Percentiles rank a stretch among this genome's conserved stretches.
phyloP scores from a whole-genome alignment of 1,140 invertebrate genomes.

The Planococcus citri region DNA sequence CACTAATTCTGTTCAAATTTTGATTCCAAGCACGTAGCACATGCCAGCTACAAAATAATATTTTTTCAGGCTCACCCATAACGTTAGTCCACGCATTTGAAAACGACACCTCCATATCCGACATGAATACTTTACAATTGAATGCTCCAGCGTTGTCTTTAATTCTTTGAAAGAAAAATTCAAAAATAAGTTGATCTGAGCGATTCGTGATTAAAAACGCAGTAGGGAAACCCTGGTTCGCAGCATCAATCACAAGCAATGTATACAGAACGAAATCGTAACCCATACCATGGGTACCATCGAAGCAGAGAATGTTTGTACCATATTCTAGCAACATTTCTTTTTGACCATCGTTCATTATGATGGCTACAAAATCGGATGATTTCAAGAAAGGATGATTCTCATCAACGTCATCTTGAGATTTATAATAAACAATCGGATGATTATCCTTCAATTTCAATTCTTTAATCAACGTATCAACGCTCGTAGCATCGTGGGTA shows the following conservation, averaged over 20 bases:
- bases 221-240: not conserved
- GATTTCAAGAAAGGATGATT: too few species aligned
- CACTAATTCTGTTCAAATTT: not conserved
- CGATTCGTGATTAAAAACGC: slow-evolving; percentile 17
- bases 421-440: too few species aligned
- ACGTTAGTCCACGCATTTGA: not conserved
- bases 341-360: slow-evolving; percentile 17
- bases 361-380: slow-evolving; percentile 17
- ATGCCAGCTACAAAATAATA: not conserved
- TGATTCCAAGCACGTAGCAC: not conserved
- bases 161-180: slow-evolving; percentile 9
- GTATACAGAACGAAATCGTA: slow-evolving; percentile 7
- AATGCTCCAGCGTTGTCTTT: not conserved
- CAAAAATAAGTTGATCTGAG: not conserved
- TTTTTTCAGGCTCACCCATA: not conserved
- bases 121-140: not conserved
- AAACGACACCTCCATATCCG: not conserved
- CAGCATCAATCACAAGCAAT: slow-evolving; percentile 8
- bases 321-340: not conserved
- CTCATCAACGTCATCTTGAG: too few species aligned
- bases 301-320: not conserved
- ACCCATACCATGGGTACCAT: not conserved
- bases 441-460: too few species aligned
- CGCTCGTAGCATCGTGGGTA: too few species aligned
- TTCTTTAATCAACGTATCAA: too few species aligned